Evolutionary conservation across 2,888 invertebrate species (phyloP).

Genomic region (Drosophila yooni): DNA sequence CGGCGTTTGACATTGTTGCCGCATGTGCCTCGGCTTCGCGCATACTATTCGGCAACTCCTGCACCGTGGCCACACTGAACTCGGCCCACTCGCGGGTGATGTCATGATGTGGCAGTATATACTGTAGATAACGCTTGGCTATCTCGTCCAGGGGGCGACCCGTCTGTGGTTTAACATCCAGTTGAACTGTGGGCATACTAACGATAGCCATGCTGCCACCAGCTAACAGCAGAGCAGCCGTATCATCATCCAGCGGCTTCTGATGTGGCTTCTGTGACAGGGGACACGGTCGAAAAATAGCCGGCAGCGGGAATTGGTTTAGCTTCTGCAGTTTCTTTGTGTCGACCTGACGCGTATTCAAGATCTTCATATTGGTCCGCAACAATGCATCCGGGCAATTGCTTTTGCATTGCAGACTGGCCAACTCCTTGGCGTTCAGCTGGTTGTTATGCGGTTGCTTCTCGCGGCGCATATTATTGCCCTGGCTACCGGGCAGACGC

Average conservation of each 20-base stretch:
- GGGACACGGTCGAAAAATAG: conserved; percentile 82
- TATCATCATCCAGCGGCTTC: conserved; percentile 78
- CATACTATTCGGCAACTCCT: conserved; percentile 51
- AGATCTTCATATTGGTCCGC: conserved; percentile 65
- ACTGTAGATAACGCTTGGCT: conserved; percentile 83
- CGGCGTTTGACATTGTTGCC: conserved; percentile 56
- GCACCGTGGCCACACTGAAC: conserved; percentile 83
- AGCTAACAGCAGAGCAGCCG: conserved; percentile 75
- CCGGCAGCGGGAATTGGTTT: conserved; percentile 66
- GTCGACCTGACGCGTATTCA: conserved; percentile 49
- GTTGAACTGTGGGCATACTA: conserved; percentile 83
- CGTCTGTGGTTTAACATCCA: conserved; percentile 83
- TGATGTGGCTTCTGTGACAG: conserved; percentile 82
- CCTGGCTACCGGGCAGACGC: conserved; percentile 80
- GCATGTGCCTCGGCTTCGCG: conserved; percentile 57
- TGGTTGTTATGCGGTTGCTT: conserved; percentile 70
- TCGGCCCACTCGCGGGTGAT: conserved; percentile 85
- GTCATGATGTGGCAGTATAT: conserved; percentile 82
- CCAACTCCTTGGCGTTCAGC: conserved; percentile 22
- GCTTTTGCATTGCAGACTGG: conserved; percentile 24
- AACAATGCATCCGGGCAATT: conserved; percentile 69
- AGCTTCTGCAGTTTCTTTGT: conserved; percentile 60
- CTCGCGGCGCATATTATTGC: conserved; percentile 78
- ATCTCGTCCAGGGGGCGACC: conserved; percentile 82
- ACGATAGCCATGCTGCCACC: conserved; percentile 82